These are phyloP conservation scores for Cephalophus harveyi DNA, from an alignment of 2,113 vertebrate species.

Conservation along the genomic window DNA sequence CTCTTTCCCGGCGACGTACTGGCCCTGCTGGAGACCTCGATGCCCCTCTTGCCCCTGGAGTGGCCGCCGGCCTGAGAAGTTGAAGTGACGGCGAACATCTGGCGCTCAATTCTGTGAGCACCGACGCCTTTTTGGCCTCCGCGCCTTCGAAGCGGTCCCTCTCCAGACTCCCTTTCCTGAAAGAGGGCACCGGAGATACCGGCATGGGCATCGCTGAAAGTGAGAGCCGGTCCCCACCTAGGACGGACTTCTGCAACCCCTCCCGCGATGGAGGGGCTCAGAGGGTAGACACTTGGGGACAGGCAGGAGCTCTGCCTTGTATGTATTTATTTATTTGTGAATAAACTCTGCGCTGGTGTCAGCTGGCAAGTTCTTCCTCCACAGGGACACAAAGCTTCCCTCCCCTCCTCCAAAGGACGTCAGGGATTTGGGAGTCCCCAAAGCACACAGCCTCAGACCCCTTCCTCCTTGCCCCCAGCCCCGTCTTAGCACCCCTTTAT, in stretches of 20 bases:
- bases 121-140: neutral
- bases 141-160: neutral
- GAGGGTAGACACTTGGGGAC: neutral
- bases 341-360: constrained; percentile 48
- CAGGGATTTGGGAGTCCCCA: neutral
- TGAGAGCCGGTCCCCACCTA: neutral
- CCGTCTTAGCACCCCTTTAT: neutral
- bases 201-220: neutral
- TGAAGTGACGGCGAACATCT: rapidly evolving
- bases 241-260: neutral
- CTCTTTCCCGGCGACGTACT: constrained; percentile 65
- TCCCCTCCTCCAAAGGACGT: neutral
- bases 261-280: neutral
- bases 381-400: neutral
- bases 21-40: constrained; percentile 66
- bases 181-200: neutral
- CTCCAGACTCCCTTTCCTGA: neutral
- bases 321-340: constrained; percentile 67
- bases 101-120: neutral
- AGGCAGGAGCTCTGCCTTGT: neutral
- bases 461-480: neutral
- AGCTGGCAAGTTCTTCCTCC: neutral
- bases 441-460: neutral
- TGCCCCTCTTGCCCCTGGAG: constrained; percentile 10
- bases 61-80: constrained; percentile 33